These are phyloP conservation scores for Clusia tigrina DNA, from an alignment of 2,888 invertebrate genomes.

Conservation along the genomic window DNA sequence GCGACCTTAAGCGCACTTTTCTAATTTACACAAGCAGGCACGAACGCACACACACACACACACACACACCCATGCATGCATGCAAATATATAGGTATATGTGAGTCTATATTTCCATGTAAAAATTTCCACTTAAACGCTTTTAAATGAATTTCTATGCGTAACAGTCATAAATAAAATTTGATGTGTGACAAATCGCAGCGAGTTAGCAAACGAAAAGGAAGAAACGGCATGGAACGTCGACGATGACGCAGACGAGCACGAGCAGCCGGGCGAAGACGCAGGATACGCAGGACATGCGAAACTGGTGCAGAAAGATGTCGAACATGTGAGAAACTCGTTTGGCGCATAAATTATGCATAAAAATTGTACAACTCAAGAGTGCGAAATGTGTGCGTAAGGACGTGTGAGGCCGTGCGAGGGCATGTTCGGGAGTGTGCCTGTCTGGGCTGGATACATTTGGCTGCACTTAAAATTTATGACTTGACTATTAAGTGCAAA, in stretches of 20 bases:
- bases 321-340: constrained; percentile 56
- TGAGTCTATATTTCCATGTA: background rate
- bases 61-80: background rate
- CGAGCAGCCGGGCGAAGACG: background rate
- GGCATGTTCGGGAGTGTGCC: constrained; percentile 10
- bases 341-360: constrained; percentile 59
- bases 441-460: constrained; percentile 37
- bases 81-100: background rate
- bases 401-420: background rate
- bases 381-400: background rate
- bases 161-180: constrained; percentile 55
- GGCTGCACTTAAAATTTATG: constrained; percentile 56
- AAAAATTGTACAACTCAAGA: constrained; percentile 37
- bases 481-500: constrained; percentile 56
- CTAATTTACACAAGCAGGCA: too few relatives aligned
- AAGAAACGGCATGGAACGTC: constrained; percentile 41
- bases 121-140: constrained; percentile 54
- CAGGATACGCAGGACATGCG: background rate
- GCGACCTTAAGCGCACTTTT: constrained; percentile 31
- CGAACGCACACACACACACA: background rate
- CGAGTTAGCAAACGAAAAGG: too few relatives aligned
- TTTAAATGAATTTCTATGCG: constrained; percentile 56
- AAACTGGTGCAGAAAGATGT: background rate
- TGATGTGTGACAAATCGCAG: constrained; percentile 38
- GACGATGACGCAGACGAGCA: constrained; percentile 16